A percentile compares a stretch with the other conserved stretches of the same genome.
Conservation (phyloP, 2,888 invertebrate genomes). For the Sisyra nigra region DNA sequence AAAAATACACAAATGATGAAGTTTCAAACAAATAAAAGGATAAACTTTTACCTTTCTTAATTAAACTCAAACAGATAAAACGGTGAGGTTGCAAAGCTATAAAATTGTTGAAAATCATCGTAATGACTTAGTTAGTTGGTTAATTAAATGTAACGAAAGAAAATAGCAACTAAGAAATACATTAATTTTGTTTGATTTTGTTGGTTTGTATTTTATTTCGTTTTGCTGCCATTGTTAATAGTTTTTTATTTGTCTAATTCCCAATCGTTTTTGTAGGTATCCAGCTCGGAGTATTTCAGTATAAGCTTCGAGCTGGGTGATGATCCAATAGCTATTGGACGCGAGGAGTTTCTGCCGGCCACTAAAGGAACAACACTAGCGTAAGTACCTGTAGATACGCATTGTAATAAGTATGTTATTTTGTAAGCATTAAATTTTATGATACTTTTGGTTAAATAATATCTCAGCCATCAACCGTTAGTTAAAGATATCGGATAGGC, state of each 20-base stretch:
- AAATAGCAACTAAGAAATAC: background rate
- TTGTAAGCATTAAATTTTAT: too few species aligned
- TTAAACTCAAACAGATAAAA: background rate
- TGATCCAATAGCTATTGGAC: conserved; percentile 30
- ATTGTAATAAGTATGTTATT: background rate
- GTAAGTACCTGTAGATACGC: conserved; percentile 33
- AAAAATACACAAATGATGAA: too few species aligned
- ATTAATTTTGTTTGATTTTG: too few species aligned
- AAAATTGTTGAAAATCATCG: background rate
- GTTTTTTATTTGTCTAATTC: background rate
- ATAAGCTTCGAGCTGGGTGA: conserved; percentile 50
- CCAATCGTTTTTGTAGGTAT: conserved; percentile 36
- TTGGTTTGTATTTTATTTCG: too few species aligned
- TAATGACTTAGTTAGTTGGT: background rate
- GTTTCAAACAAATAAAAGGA: background rate
- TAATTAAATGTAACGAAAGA: background rate
- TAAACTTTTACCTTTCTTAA: background rate
- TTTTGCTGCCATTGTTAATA: too few species aligned
- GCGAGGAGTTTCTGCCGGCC: conserved; percentile 49
- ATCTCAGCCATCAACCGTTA: background rate
- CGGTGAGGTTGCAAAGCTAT: background rate
- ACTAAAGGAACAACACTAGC: conserved; percentile 44
- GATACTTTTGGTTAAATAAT: background rate
- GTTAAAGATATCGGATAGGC: background rate
- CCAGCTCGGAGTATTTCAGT: conserved; percentile 57